These are phyloP conservation scores for Julus scandinavius DNA, from an alignment of 2,888 invertebrate genomes.

Conservation along the genomic window DNA sequence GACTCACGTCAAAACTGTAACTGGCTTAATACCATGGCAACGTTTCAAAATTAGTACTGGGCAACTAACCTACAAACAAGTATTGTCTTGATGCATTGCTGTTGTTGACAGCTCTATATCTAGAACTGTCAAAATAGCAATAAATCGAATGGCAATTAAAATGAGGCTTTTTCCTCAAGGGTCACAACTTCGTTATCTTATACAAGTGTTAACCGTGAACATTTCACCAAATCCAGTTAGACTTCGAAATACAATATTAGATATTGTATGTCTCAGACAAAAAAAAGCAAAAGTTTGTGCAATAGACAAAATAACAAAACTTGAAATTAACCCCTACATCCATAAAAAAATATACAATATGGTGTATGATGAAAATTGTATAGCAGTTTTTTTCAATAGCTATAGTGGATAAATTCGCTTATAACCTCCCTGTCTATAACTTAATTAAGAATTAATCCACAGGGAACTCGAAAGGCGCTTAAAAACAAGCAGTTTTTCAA, in stretches of 20 bases:
- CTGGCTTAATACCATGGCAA: neutral
- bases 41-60: neutral
- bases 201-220: neutral
- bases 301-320: neutral
- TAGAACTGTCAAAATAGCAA: neutral
- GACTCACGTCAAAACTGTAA: no score
- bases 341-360: neutral
- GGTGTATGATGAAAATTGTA: neutral
- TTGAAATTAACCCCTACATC: neutral
- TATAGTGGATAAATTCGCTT: neutral
- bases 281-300: neutral
- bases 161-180: neutral
- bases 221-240: neutral
- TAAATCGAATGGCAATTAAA: neutral
- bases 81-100: neutral
- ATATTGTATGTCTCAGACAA: neutral
- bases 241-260: neutral
- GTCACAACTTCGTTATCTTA: neutral
- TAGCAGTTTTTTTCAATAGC: neutral
- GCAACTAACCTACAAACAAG: neutral
- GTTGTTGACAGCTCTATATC: neutral
- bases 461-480: neutral
- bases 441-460: neutral
- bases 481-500: neutral
- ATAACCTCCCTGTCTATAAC: neutral